These are phyloP conservation scores for Helicorthomorpha holstii DNA, from an alignment of 1,140 invertebrate genomes.

Conservation along the genomic window DNA sequence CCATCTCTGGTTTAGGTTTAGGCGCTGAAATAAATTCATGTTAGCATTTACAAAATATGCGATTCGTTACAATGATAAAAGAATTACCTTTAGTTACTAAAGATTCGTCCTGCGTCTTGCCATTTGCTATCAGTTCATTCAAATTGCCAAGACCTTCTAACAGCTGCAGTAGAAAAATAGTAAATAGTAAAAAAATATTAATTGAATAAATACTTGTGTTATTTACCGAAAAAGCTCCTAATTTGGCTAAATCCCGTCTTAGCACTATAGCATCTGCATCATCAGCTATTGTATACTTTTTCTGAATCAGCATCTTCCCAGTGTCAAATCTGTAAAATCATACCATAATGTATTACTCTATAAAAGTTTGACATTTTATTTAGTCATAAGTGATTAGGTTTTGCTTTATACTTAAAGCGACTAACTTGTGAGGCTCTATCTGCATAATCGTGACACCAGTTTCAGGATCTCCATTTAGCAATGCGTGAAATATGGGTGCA, in stretches of 20 bases:
- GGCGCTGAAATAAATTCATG: constrained; percentile 13
- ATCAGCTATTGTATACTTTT: constrained; percentile 36
- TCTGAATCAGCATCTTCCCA: constrained; percentile 58
- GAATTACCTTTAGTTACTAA: constrained; percentile 9
- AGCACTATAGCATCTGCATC: constrained; percentile 48
- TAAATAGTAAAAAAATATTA: no score
- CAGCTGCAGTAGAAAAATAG: constrained; percentile 22
- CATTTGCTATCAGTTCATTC: constrained; percentile 34
- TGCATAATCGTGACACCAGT: constrained; percentile 81
- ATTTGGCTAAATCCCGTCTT: constrained; percentile 38
- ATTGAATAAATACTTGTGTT: constrained; percentile 4
- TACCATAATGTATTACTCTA: neutral
- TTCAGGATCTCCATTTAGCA: constrained; percentile 58
- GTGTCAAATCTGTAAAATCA: constrained; percentile 57
- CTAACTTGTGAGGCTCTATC: constrained; percentile 57
- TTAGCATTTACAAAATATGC: no score
- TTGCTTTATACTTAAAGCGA: no score
- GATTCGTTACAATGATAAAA: no score
- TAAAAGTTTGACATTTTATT: no score
- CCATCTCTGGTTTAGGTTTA: constrained; percentile 14
- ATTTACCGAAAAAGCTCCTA: constrained; percentile 43
- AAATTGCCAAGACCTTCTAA: constrained; percentile 42
- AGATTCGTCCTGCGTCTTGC: constrained; percentile 36
- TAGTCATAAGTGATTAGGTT: no score
- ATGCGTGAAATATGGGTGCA: constrained; percentile 63